phyloP scores from a whole-genome alignment of 1,140 invertebrate genomes.

The Thaumetopoea pityocampa region DNA sequence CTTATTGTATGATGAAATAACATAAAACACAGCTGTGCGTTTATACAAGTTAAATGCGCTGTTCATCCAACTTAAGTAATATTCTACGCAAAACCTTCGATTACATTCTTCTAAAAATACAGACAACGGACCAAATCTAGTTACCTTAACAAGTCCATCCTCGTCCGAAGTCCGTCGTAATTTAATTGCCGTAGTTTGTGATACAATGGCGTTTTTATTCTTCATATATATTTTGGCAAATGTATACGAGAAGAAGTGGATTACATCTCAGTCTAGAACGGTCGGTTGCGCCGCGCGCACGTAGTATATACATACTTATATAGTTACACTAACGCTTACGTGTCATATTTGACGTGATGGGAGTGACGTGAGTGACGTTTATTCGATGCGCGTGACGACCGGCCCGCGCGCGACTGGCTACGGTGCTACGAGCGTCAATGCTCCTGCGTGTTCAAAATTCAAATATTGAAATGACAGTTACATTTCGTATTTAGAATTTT shows the following conservation, averaged over 20 bases:
- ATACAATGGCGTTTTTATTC: conserved; percentile 45
- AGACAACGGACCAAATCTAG: conserved; percentile 17
- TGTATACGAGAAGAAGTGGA: conserved; percentile 33
- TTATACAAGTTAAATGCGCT: no score
- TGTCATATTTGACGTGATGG: conserved; percentile 13
- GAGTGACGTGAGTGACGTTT: conserved; percentile 19
- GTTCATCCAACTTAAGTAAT: no score
- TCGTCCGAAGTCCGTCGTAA: conserved; percentile 21
- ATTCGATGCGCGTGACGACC: conserved; percentile 8
- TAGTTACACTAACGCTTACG: conserved; percentile 9
- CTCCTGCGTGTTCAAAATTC: conserved; percentile 3
- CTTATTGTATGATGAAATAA: no score
- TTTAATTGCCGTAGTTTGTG: conserved; percentile 30
- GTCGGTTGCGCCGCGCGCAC: conserved; percentile 42
- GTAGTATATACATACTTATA: conserved; percentile 39
- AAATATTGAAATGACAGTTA: conserved; percentile 18
- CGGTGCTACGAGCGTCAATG: conserved; percentile 5
- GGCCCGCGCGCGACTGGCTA: conserved; percentile 4
- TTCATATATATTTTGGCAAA: conserved; percentile 41
- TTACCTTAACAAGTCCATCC: conserved; percentile 20
- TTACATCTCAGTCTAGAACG: conserved; percentile 54
- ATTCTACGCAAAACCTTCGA: no score
- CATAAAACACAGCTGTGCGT: no score
- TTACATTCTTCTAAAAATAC: conserved; percentile 11
- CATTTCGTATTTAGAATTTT: conserved; percentile 15